Base-by-base conservation (phyloP, 2,888 invertebrate species). In the Eupithecia insigniata region DNA sequence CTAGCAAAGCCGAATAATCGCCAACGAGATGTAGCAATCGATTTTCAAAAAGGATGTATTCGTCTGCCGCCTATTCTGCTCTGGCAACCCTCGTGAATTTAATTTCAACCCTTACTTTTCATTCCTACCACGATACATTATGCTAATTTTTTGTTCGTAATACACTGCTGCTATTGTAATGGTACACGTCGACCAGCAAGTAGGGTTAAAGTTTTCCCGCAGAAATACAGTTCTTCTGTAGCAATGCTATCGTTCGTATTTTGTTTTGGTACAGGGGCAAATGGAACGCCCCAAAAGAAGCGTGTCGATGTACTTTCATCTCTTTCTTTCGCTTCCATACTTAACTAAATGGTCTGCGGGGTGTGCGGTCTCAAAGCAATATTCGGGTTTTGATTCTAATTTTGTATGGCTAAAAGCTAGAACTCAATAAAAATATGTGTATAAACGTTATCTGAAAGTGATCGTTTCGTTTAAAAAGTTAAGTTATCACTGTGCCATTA, bases 271-370 rank as follows among this genome's bases (percentile, higher is more conserved):
- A 74, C 84, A 76, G 82, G 81, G 82, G 81, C 79, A 81, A 73
- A 79, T 87, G 87, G 83, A 84, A 89, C 90, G 91, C 90, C 91
- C 88, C 87, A 83, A 90, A 86, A 80, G 79, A 81, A 78, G 79
- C 78, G 79, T n/a, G 61, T 79, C 79, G 79, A 76, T 75, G 81
- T 89, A 85, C 78, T 71, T 82, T 85, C 83, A 87, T 92, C 92
- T 89, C 91, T 88, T 84, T 92, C 91, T 82, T 77, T 79, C 89
- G 28, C 61, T 78, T 83, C 78, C 79, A 82, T 82, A 82, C 82
- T 79, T 79, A 83, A 85, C 81, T 81, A 82, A 85, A 85, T 80
- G 84, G 83, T 83, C 83, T 82, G 82, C 80, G 82, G 85, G 80
- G 83, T 80, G 84, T 83, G 83, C 84, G 79, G 83, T 79, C 82